Base-by-base conservation (phyloP, 2,888 invertebrate species). In the Crematogaster levior region DNA sequence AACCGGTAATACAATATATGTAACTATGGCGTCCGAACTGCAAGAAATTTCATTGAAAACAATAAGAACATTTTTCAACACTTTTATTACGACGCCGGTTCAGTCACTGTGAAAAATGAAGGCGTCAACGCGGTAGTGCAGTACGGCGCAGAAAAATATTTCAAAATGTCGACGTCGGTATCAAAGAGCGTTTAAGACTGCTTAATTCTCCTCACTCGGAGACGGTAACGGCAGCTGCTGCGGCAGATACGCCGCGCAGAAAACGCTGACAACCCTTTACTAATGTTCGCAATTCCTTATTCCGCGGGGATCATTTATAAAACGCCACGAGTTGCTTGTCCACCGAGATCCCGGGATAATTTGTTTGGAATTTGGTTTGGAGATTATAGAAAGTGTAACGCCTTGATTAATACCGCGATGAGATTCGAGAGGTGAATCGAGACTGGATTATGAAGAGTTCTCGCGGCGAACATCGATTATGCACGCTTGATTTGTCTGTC, bases 221-320 rank as follows among this genome's bases (percentile, higher is more conserved):
- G 81, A 75, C 85, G 79, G 87, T 70, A 82, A 75, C 75, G 75
- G 83, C 84, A 84, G 83, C 85, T 73, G 83, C 63, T 60, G 84
- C 83, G 75, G 88, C 89, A 84, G 86, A 83, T 85, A 84, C 40
- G 70, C 56, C 21, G 70, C 70, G 75, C 85, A 27, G 84, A 84
- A 90, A 86, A 89, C 91, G 91, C 86, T 91, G 91, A 92, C 92
- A 92, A 91, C 90, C 91, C 90, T 86, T 92, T 89, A 88, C 91
- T 92, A 92, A 92, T 92, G 91, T 85, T 84, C 84, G 90, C 88
- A 90, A 92, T 92, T 91, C 87, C 92, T 92, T 92, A 91, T 88
- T 90, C 88, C 90, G 83, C 79, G 72, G 85, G 84, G 85, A 86
- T 81, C 91, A 92, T 92, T 92, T 92, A 90, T 92, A 89, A 88